A percentile compares a stretch with the other conserved stretches of the same genome.
Conservation (phyloP, 2,113 vertebrate species). For the Callipepla californica region DNA sequence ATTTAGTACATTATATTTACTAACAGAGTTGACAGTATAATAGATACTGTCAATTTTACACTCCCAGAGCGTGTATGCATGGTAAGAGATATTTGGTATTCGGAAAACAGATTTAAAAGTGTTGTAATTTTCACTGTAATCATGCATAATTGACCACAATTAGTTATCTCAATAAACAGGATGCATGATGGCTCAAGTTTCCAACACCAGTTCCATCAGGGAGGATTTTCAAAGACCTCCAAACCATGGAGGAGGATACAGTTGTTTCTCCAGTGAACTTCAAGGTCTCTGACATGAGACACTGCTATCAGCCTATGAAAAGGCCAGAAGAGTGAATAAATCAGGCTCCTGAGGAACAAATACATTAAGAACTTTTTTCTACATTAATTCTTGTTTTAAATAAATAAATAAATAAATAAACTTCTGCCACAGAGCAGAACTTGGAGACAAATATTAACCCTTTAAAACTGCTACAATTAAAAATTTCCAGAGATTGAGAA, state of each 20-base stretch:
- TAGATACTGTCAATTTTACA: not conserved
- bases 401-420: too few species aligned
- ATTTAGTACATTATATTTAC: slow-evolving; percentile 12
- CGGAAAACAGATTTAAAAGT: slow-evolving; percentile 1
- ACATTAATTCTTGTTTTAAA: not conserved
- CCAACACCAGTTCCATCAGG: not conserved
- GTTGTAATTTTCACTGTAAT: slow-evolving; percentile 18
- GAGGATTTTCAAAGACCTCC: not conserved
- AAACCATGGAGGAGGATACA: not conserved
- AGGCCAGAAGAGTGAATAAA: not conserved
- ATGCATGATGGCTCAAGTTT: not conserved
- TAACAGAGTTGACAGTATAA: not conserved
- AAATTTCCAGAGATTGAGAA: not conserved
- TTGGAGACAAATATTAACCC: not conserved
- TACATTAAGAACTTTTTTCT: not conserved
- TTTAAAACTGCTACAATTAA: not conserved
- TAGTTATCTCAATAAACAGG: not conserved
- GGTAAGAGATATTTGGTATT: not conserved
- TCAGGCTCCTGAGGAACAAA: not conserved
- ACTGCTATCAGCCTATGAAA: not conserved
- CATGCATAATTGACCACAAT: not conserved
- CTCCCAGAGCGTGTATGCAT: not conserved
- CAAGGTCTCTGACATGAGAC: not conserved
- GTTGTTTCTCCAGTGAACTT: not conserved
- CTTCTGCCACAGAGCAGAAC: not conserved